Evolutionary conservation across 2,888 invertebrate species (phyloP).

Genomic region (Euplagia quadripunctaria): DNA sequence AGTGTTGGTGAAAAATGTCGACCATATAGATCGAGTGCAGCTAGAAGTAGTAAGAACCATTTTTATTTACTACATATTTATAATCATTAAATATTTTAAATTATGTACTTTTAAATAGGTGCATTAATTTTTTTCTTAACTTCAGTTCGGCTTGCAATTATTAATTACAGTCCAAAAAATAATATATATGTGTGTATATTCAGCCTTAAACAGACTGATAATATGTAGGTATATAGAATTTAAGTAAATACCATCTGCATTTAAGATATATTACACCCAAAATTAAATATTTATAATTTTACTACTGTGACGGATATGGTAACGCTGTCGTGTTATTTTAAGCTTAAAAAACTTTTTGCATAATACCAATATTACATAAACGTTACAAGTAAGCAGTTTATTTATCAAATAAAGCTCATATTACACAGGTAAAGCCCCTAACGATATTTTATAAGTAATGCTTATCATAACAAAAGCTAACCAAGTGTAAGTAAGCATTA

Average conservation of each 20-base stretch:
- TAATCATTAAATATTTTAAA: not conserved
- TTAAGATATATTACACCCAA: not conserved
- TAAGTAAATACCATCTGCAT: not conserved
- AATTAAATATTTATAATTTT: not conserved
- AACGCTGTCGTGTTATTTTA: not conserved
- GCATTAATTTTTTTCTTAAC: not conserved
- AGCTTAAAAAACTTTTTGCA: not conserved
- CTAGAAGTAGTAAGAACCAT: constrained; percentile 80
- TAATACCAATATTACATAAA: not conserved
- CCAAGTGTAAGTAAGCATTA: constrained; percentile 54
- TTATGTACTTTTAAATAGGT: not conserved
- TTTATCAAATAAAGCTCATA: constrained; percentile 33
- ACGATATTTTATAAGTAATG: constrained; percentile 45
- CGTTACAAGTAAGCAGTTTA: not conserved
- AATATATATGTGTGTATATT: not conserved
- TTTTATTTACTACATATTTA: constrained; percentile 26
- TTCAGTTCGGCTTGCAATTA: not conserved
- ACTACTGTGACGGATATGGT: not conserved
- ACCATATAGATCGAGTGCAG: constrained; percentile 74
- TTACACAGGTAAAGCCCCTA: constrained; percentile 46
- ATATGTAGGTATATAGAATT: not conserved
- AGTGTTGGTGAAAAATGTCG: constrained; percentile 74
- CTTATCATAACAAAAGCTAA: constrained; percentile 59
- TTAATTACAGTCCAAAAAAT: not conserved
- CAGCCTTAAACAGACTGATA: not conserved